Evolutionary conservation across 2,888 invertebrate genomes (phyloP), one percentile per base, ranked within the genome.

Genomic region (Melanostoma mellinum): DNA sequence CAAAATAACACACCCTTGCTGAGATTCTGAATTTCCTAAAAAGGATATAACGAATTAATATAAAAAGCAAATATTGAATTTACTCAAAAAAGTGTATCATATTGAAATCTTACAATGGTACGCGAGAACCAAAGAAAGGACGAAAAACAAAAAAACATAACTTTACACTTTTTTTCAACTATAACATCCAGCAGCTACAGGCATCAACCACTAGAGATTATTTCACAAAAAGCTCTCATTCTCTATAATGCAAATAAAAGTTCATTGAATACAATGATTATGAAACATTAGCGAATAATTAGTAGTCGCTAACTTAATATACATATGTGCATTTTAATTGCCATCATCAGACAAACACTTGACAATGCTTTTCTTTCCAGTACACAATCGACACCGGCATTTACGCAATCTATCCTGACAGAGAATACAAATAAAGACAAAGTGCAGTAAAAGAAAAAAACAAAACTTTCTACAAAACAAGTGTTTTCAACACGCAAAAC

Each of bases 201-300:
- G 20, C 20, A 20, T 20, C 1, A 20, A 20, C 1, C 20, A 20
- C 20, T 20, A 20, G 9, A 35, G 20, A 36, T 35, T 50, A 48
- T 38, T 38, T 20, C 3, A 20, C 10, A 38, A 52, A 65, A 20
- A 20, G 20, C 20, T 20, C 20, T 20, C 20, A 20, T 20, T 20
- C 20, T 20, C 30, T 33, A 35, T 40, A 20, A 46, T 4, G 32
- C 4, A 32, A n/a, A 48, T 6, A 33, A 10, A 46, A 20, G 40
- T 32, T 55, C 44, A 44, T 44, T 55, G 44, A 60, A 71, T 52
- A 58, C 36, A 46, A 53, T 33, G 55, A 53, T 55, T 46, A 42
- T 10, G n/a, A 53, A 52, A 38, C 53, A 52, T 46, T 33, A 69
- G 55, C 44, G 48, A 53, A 38, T 55, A 61, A 69, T 68, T 60